These are phyloP conservation scores for Megalonaias nervosa DNA, from an alignment of 1,140 invertebrate genomes.

Conservation along the genomic window DNA sequence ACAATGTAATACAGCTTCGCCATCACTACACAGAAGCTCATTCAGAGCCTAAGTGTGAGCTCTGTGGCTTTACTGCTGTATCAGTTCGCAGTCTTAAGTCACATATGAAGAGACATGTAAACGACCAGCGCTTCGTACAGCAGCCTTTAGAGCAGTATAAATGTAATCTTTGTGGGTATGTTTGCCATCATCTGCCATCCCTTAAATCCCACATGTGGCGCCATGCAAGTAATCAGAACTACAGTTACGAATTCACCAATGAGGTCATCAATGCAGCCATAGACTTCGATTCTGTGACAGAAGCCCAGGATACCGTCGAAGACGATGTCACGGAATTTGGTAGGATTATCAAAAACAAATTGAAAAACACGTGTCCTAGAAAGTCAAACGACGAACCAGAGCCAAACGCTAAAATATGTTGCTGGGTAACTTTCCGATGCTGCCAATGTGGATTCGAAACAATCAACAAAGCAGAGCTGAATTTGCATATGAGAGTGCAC, in stretches of 20 bases:
- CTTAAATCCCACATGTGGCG: constrained; percentile 72
- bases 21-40: constrained; percentile 43
- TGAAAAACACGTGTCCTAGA: constrained; percentile 52
- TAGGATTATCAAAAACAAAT: constrained; percentile 51
- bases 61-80: constrained; percentile 68
- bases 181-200: constrained; percentile 70
- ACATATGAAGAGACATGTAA: constrained; percentile 70
- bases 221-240: constrained; percentile 68
- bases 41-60: constrained; percentile 61
- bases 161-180: constrained; percentile 70
- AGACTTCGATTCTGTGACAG: constrained; percentile 64
- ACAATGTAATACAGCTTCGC: constrained; percentile 36
- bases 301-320: constrained; percentile 42
- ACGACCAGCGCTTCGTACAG: constrained; percentile 69
- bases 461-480: constrained; percentile 66
- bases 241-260: constrained; percentile 69
- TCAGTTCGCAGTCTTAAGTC: constrained; percentile 69
- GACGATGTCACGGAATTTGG: constrained; percentile 50
- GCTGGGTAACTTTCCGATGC: constrained; percentile 68
- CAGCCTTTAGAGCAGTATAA: constrained; percentile 71
- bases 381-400: constrained; percentile 32
- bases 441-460: constrained; percentile 71
- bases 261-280: constrained; percentile 70
- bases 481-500: constrained; percentile 66
- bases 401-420: constrained; percentile 43